Base-by-base conservation (phyloP, 2,888 invertebrate genomes). In the Agrenia bidenticulata region DNA sequence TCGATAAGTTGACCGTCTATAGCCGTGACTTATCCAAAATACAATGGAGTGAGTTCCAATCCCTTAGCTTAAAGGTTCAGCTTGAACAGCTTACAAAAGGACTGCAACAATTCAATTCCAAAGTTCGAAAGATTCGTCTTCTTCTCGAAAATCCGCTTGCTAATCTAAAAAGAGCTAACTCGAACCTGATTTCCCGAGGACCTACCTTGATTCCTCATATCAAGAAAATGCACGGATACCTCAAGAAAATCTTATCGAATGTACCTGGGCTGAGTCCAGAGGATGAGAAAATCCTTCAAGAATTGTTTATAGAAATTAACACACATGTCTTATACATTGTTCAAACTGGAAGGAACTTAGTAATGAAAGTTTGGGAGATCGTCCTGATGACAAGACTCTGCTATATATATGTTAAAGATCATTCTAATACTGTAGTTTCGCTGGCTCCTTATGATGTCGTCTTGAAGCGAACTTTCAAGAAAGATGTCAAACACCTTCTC, bases 291-390 rank as follows among this genome's bases (percentile, higher is more conserved):
- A 61, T 62, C 21, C n/a, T 62, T 7, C 50, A 66, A 54, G n/a
- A 42, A 7, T 26, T 67, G 19, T 54, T 67, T 13, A 19, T 27
- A 2, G 67, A 67, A 56, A 37, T 54, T 2, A 37, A 19, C 1
- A 42, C 42, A 39, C 67, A 67, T 19, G 63, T 53, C 24, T 13
- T 11, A 0, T 67, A 67, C 27, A 21, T 64, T 2, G 15, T 67
- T 7, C 53, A 45, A 24, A 61, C 37, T 49, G 68, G 68, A 7
- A 57, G 64, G 27, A 9, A 61, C 17, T 9, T 68, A 2, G 68
- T 62, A 2, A 62, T 61, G 23, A 64, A 64, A 37, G 41, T 68
- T 17, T 68, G 68, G 64, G 64, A 68, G 24, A 68, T 68, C 9
- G 49, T 64, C 15, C 55, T 68, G 37, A 68, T 64, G 64, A 49